Percentiles rank a stretch among this genome's conserved stretches.
These are phyloP conservation scores for Stictocephala bisonia DNA, from an alignment of 2,888 invertebrate genomes.

Conservation along the genomic window DNA sequence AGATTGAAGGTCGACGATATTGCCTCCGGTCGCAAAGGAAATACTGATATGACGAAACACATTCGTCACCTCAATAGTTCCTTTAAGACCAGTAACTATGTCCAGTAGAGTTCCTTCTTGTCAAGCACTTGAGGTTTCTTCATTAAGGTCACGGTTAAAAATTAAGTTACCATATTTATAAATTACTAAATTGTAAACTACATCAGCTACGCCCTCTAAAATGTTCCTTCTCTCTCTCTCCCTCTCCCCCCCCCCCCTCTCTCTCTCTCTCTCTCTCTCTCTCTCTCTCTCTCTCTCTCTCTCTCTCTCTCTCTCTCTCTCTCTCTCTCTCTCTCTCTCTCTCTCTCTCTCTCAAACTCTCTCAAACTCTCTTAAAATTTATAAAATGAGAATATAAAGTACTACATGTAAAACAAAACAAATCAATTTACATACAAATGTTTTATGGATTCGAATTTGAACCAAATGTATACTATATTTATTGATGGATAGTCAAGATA, in stretches of 20 bases:
- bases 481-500: too few relatives aligned
- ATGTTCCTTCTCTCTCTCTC: conserved; percentile 37
- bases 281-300: conserved; percentile 41
- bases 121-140: too few relatives aligned
- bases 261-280: conserved; percentile 35
- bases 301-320: conserved; percentile 37
- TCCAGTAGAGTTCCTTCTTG: not conserved
- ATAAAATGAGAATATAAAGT: too few relatives aligned
- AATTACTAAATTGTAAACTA: too few relatives aligned
- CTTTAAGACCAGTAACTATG: conserved; percentile 35
- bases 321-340: conserved; percentile 43
- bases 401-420: too few relatives aligned
- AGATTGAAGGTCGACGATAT: not conserved
- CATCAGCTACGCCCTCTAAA: conserved; percentile 24
- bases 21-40: conserved; percentile 38
- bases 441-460: too few relatives aligned
- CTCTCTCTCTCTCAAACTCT: too few relatives aligned
- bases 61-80: conserved; percentile 39
- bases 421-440: too few relatives aligned
- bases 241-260: conserved; percentile 42
- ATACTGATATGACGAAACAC: conserved; percentile 28
- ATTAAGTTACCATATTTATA: too few relatives aligned
- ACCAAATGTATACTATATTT: too few relatives aligned
- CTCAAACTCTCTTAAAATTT: conserved; percentile 39
- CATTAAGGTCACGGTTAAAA: too few relatives aligned